These are phyloP conservation scores for Dicycla oo DNA, from an alignment of 2,888 invertebrate genomes.

Conservation along the genomic window DNA sequence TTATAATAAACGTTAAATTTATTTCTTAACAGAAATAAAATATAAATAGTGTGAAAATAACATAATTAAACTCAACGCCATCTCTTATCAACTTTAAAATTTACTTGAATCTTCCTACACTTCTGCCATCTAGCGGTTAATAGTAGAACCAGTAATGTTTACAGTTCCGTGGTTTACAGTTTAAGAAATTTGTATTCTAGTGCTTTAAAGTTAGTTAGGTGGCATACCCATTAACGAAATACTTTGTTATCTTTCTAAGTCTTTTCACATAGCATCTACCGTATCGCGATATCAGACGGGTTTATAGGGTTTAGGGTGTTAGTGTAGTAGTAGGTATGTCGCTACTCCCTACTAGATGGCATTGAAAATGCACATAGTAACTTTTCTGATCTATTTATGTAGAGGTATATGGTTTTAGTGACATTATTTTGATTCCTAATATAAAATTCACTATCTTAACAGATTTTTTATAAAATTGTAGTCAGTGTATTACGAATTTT, in stretches of 20 bases:
- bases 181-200: background rate
- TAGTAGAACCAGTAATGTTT: background rate
- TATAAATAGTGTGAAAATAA: too few relatives aligned
- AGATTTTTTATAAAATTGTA: too few relatives aligned
- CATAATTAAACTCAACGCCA: conserved; percentile 23
- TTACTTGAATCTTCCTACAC: background rate
- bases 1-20: too few relatives aligned
- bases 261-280: background rate
- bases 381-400: too few relatives aligned
- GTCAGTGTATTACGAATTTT: background rate
- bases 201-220: background rate
- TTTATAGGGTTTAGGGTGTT: too few relatives aligned
- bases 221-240: background rate
- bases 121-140: conserved; percentile 16
- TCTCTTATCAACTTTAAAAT: background rate
- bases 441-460: background rate
- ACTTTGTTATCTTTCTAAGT: too few relatives aligned
- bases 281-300: background rate
- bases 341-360: conserved; percentile 54
- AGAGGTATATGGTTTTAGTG: background rate
- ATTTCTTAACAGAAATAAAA: background rate
- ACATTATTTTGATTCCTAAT: background rate
- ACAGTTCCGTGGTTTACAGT: too few relatives aligned
- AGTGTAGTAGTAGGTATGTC: background rate
- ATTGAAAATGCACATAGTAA: background rate